Evolutionary conservation across 2,888 invertebrate genomes (phyloP), one percentile per base, ranked within the genome.

Genomic region (Microchrysa polita): DNA sequence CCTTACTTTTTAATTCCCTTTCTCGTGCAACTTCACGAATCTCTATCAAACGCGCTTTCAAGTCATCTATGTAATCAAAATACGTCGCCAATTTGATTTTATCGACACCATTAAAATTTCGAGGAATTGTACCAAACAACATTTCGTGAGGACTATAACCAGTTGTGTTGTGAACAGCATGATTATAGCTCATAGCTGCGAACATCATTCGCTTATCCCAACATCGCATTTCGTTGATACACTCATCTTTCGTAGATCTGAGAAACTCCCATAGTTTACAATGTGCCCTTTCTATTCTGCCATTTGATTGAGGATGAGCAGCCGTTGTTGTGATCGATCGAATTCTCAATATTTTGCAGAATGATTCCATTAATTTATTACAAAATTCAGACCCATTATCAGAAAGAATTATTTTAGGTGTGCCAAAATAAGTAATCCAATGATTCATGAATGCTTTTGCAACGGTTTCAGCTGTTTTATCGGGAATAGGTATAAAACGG

Each of bases 241-340:
- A 10, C 40, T 74, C 59, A 14, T 73, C 52, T 53, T 69, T 69
- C 40, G 69, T 75, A 10, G 63, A 27, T 18, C 69, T 73, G n/a
- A 75, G 10, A 69, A 73, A 73, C 67, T 40, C n/a, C 55, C n/a
- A n/a, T n/a, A n/a, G n/a, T n/a, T n/a, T n/a, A n/a, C n/a, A 57
- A 59, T 71, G 63, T n/a, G n/a, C n/a, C n/a, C n/a, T n/a, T n/a
- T n/a, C n/a, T 40, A 72, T 71, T 2, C 22, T 52, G 18, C 65
- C 72, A 60, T 72, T 74, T 22, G 74, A 67, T 42, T 74, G 72
- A 0, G 74, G 72, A 72, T 74, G 22, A 5, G 74, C 44, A 44
- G 57, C 53, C 55, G 63, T 72, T 34, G 60, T 67, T 2, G 74
- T 67, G 5, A 74, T 67, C 12, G 65, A 63, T 52, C 61, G 20